Percentiles rank a stretch among this genome's conserved stretches.
phyloP scores from a whole-genome alignment of 1,140 invertebrate species.

The Drosophila pandora region DNA sequence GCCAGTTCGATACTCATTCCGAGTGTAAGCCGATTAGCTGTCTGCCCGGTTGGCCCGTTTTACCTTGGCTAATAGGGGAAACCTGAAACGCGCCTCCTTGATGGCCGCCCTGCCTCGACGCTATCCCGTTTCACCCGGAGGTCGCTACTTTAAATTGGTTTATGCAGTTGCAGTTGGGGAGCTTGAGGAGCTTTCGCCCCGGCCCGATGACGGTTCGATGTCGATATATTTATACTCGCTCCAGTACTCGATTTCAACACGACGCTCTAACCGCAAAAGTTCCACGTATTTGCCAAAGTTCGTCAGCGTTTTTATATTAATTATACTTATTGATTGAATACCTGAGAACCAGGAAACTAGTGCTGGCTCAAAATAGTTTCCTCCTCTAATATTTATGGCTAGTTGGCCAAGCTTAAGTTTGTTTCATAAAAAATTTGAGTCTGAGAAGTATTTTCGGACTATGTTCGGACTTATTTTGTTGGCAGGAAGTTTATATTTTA shows the following conservation, averaged over 20 bases:
- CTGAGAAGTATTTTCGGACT: not conserved
- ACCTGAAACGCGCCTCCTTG: slow-evolving; percentile 22
- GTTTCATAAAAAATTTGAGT: not conserved
- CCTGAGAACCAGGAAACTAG: no score
- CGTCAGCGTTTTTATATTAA: not conserved
- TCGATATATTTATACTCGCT: not conserved
- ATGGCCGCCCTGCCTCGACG: not conserved
- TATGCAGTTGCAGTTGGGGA: slow-evolving; percentile 7
- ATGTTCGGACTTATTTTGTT: no score
- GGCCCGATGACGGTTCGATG: not conserved
- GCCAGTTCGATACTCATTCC: not conserved
- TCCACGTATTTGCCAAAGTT: not conserved
- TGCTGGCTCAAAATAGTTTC: not conserved
- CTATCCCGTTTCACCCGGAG: slow-evolving; percentile 24
- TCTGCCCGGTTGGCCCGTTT: not conserved
- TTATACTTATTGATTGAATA: not conserved
- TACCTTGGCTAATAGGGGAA: slow-evolving; percentile 16
- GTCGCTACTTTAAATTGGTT: slow-evolving; percentile 34
- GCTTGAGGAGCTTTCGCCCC: not conserved
- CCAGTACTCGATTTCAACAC: not conserved
- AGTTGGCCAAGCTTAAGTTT: not conserved
- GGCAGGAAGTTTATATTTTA: no score
- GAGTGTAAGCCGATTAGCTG: slow-evolving; percentile 42
- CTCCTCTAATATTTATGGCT: not conserved
- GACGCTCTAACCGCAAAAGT: not conserved